Conservation (phyloP, 2,888 invertebrate species). For the Agonum fuliginosum region DNA sequence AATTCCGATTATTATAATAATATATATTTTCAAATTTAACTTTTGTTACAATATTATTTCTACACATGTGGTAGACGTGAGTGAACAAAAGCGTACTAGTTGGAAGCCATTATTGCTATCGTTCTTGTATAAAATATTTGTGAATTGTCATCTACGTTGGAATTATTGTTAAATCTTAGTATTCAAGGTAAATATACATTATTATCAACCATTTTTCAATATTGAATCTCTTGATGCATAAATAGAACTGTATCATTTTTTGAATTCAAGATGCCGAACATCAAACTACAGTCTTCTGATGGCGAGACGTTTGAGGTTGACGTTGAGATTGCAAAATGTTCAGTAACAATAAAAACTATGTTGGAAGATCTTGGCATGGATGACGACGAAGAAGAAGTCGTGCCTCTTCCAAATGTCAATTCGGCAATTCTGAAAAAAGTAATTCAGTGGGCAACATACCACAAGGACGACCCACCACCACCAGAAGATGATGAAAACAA, state of each 20-base stretch:
- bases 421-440: slow-evolving; percentile 97
- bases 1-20: background rate
- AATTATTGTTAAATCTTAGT: slow-evolving; percentile 16
- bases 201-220: background rate
- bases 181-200: slow-evolving; percentile 30
- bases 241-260: background rate
- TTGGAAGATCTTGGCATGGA: slow-evolving; percentile 95
- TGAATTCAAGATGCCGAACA: slow-evolving; percentile 87
- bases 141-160: slow-evolving; percentile 30
- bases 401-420: slow-evolving; percentile 97
- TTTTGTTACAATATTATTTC: background rate
- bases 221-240: background rate
- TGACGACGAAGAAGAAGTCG: slow-evolving; percentile 94
- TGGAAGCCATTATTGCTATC: slow-evolving; percentile 25
- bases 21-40: background rate
- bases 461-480: slow-evolving; percentile 96
- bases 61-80: slow-evolving; percentile 18
- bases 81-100: slow-evolving; percentile 51
- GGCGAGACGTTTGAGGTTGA: slow-evolving; percentile 97
- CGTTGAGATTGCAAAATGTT: slow-evolving; percentile 97
- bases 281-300: slow-evolving; percentile 96
- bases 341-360: slow-evolving; percentile 99
- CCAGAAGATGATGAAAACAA: slow-evolving; percentile 98
- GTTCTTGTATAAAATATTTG: slow-evolving; percentile 43
- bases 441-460: slow-evolving; percentile 94